phyloP scores from a whole-genome alignment of 2,113 vertebrate genomes.

The Lota lota region DNA sequence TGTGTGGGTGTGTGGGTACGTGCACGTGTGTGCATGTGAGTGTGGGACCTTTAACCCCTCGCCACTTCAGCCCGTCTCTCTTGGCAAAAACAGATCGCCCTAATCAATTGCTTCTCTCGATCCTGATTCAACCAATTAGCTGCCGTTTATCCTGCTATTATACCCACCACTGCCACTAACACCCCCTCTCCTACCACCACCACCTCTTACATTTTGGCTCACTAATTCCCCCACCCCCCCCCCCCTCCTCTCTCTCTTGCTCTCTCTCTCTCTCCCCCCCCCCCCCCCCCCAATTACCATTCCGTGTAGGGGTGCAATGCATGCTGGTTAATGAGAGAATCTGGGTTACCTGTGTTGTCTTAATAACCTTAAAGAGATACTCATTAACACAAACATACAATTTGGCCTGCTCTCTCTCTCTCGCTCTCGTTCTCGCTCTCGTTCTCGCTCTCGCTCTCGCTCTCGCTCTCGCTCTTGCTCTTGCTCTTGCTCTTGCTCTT shows the following conservation, averaged over 20 bases:
- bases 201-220: slow-evolving; percentile 1
- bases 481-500: neutral
- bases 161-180: slow-evolving; percentile 22
- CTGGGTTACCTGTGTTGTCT: slow-evolving; percentile 82
- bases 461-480: no score
- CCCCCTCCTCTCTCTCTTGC: slow-evolving; percentile 2
- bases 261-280: slow-evolving; percentile 13
- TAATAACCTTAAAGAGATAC: slow-evolving; percentile 81
- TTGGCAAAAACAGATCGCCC: slow-evolving; percentile 73
- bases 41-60: slow-evolving; percentile 66
- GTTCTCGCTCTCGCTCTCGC: no score
- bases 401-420: slow-evolving; percentile 18
- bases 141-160: slow-evolving; percentile 54
- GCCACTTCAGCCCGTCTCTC: slow-evolving; percentile 35
- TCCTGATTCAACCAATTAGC: slow-evolving; percentile 82
- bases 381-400: slow-evolving; percentile 72
- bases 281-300: slow-evolving; percentile 76
- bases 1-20: slow-evolving; percentile 8
- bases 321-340: slow-evolving; percentile 82
- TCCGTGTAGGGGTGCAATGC: slow-evolving; percentile 74
- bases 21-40: slow-evolving; percentile 30
- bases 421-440: neutral
- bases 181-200: slow-evolving; percentile 32
- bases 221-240: neutral
- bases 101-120: slow-evolving; percentile 64